These are phyloP conservation scores for Eilema griseolum DNA, from an alignment of 2,888 invertebrate species.

Conservation along the genomic window DNA sequence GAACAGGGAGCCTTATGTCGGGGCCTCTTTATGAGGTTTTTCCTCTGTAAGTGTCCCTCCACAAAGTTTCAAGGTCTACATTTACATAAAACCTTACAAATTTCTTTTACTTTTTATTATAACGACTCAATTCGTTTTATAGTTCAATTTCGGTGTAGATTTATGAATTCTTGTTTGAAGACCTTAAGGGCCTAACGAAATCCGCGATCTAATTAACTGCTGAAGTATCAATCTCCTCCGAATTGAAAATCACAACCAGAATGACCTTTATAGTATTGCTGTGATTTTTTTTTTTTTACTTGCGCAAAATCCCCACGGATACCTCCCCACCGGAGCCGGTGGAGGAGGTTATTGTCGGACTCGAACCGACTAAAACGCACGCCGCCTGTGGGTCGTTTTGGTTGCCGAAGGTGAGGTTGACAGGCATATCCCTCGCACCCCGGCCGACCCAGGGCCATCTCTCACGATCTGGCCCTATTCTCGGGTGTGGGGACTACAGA, in stretches of 20 bases:
- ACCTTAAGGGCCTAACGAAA: neutral
- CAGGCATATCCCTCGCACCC: no score
- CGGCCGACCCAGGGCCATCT: no score
- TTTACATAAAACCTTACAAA: slow-evolving; percentile 45
- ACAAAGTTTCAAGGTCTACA: slow-evolving; percentile 40
- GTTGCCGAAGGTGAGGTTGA: no score
- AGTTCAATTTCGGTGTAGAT: slow-evolving; percentile 37
- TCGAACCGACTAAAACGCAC: no score
- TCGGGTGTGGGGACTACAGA: no score
- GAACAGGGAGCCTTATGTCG: slow-evolving; percentile 27
- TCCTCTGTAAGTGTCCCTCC: slow-evolving; percentile 20
- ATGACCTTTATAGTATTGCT: no score
- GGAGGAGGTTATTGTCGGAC: no score
- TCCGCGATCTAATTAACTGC: neutral
- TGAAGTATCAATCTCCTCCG: neutral
- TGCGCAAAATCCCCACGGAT: no score
- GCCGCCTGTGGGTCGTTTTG: no score
- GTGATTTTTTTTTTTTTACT: no score
- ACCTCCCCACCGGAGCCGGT: no score
- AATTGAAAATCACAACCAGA: neutral
- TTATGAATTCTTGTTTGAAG: slow-evolving; percentile 32
- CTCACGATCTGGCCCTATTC: no score
- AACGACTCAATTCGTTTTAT: slow-evolving; percentile 41
- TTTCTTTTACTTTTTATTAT: slow-evolving; percentile 42
- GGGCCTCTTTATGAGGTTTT: slow-evolving; percentile 37